phyloP scores from a whole-genome alignment of 2,888 invertebrate genomes.

The Leptinotarsa haldemani region DNA sequence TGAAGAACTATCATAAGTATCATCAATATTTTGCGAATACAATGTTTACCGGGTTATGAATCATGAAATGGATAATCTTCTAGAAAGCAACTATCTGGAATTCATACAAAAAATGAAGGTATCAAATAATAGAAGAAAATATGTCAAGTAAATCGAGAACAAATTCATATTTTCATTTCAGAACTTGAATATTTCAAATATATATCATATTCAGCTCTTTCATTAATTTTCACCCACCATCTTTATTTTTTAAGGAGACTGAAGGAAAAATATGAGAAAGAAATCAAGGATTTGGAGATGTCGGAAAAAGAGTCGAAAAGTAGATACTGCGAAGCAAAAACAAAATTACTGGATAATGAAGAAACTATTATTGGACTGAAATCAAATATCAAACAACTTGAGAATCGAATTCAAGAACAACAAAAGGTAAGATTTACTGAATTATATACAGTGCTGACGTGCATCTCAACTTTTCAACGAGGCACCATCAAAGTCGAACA shows the following conservation, averaged over 20 bases:
- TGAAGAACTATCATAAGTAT: too few relatives aligned
- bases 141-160: too few relatives aligned
- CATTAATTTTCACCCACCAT: background rate
- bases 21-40: too few relatives aligned
- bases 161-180: too few relatives aligned
- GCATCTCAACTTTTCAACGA: too few relatives aligned
- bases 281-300: constrained; percentile 75
- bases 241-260: constrained; percentile 69
- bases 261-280: constrained; percentile 81
- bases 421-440: constrained; percentile 69
- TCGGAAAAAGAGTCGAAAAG: constrained; percentile 75
- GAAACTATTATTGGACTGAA: constrained; percentile 71
- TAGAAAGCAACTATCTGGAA: too few relatives aligned
- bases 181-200: too few relatives aligned
- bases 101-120: too few relatives aligned
- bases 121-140: too few relatives aligned
- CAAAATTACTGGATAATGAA: constrained; percentile 75
- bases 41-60: too few relatives aligned
- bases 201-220: background rate
- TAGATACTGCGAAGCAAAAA: constrained; percentile 76
- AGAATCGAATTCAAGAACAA: constrained; percentile 73
- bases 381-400: constrained; percentile 74
- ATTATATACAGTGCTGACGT: background rate
- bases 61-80: too few relatives aligned
- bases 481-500: too few relatives aligned